These are phyloP conservation scores for Knipowitschia caucasica DNA, from an alignment of 2,797 vertebrate species.

Conservation along the genomic window DNA sequence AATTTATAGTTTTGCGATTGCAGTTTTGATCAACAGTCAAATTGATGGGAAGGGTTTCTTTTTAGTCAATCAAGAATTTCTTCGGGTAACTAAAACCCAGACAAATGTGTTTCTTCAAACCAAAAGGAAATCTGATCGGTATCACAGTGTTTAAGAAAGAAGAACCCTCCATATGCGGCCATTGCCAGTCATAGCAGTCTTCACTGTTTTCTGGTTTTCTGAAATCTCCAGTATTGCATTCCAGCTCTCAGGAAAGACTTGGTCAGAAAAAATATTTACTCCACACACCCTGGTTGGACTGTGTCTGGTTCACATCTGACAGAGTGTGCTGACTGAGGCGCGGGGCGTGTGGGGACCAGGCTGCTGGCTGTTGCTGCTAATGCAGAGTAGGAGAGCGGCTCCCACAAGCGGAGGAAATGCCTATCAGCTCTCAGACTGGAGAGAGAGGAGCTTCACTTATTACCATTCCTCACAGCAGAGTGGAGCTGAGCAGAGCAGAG, in stretches of 20 bases:
- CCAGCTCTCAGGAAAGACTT: constrained; percentile 28
- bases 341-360: constrained; percentile 19
- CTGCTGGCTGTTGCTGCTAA: constrained; percentile 46
- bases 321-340: constrained; percentile 33
- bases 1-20: too few species aligned
- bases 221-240: background rate
- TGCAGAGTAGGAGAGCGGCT: constrained; percentile 41
- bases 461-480: constrained; percentile 31
- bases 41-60: too few species aligned
- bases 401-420: constrained; percentile 47
- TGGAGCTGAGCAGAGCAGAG: constrained; percentile 19
- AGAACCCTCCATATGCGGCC: too few species aligned
- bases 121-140: constrained; percentile 33
- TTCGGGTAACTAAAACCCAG: too few species aligned
- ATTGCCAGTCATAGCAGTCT: background rate
- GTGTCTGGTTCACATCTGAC: constrained; percentile 21
- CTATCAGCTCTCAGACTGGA: constrained; percentile 36
- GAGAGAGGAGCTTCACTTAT: constrained; percentile 33
- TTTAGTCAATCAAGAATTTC: too few species aligned
- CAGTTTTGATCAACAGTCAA: too few species aligned
- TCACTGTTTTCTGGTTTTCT: background rate
- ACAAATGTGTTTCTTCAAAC: constrained; percentile 12
- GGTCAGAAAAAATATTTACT: constrained; percentile 17
- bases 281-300: constrained; percentile 11
- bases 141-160: constrained; percentile 21